Percentiles rank a stretch among this genome's conserved stretches.
Conservation (phyloP, 2,797 vertebrate species). For the Acanthiza pusilla region DNA sequence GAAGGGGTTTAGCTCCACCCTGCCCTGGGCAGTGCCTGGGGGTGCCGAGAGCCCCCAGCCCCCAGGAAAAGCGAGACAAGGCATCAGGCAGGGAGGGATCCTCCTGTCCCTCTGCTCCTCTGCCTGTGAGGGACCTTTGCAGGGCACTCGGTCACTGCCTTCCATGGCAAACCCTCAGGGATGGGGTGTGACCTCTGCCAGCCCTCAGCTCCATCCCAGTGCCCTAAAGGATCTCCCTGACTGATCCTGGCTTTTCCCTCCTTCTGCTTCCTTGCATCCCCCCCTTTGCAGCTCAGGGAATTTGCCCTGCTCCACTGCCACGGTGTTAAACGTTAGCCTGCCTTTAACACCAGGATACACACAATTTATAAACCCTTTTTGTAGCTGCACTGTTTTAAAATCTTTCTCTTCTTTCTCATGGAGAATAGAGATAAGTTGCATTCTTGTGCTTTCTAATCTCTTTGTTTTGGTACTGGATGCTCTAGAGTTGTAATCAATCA, state of each 20-base stretch:
- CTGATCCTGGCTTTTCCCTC: neutral
- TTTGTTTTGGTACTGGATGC: no score
- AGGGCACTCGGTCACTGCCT: neutral
- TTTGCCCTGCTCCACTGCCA: neutral
- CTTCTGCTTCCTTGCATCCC: neutral
- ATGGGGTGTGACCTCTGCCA: fast-evolving
- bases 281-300: neutral
- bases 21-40: neutral
- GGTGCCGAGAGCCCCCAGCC: neutral
- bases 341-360: neutral
- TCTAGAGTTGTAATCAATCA: no score
- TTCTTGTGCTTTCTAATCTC: no score
- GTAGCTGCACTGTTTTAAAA: no score
- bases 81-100: neutral
- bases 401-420: no score
- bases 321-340: neutral
- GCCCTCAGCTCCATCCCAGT: neutral
- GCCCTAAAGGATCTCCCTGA: neutral
- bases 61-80: neutral
- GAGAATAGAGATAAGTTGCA: no score
- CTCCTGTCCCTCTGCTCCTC: neutral
- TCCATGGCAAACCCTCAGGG: neutral
- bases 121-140: neutral
- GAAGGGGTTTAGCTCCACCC: neutral
- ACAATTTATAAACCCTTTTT: neutral